Evolutionary conservation across 2,113 vertebrate genomes (phyloP), one percentile per base, ranked within the genome.

Genomic region (Sylvicapra grimmia): DNA sequence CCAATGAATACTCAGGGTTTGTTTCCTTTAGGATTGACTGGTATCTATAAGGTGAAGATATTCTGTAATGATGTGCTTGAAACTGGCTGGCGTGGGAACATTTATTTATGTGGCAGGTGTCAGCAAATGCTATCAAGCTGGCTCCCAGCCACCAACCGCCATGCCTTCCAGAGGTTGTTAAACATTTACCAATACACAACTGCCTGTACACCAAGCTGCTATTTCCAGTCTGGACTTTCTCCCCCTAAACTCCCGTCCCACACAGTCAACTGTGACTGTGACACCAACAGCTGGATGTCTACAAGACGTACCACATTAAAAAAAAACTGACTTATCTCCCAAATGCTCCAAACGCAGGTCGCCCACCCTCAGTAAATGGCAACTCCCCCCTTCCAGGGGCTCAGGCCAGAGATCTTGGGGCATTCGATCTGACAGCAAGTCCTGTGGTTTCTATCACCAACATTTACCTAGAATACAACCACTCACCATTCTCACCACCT

Each of bases 1-100:
- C 40, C 72, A 27, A 27, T 77, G 23, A 44, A 27, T 77, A 77
- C 44, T 77, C 72, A 77, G 40, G 40, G 72, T 77, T 44, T 25
- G 15, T 77, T 77, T 77, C 36, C 72, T 77, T 77, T 44, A 77
- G 40, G 40, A 77, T 77, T 77, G 72, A 77, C 72, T 44, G 72
- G 19, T 4, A 49, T 23, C 54, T 25, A 25, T 9, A 33, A 79
- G 7, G 56, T 14, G 31, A 90, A 85, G 82, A 56, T n/a, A 49
- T 2, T 65, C 68, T 8, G 15, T 15, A 13, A 31, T 0, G 4
- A 1, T 19, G 59, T 19, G n/a, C 87, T 65, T 84, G 61, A 77
- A 19, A 8, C 23, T 25, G 61, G 23, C 54, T 19, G 2, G 5
- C 0, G 2, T 8, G 31, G n/a, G 49, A 11, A n/a, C 40, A n/a